A percentile compares a stretch with the other conserved stretches of the same genome.
These are phyloP conservation scores for Dryocosmus kuriphilus DNA, from an alignment of 2,888 invertebrate species.

Conservation along the genomic window DNA sequence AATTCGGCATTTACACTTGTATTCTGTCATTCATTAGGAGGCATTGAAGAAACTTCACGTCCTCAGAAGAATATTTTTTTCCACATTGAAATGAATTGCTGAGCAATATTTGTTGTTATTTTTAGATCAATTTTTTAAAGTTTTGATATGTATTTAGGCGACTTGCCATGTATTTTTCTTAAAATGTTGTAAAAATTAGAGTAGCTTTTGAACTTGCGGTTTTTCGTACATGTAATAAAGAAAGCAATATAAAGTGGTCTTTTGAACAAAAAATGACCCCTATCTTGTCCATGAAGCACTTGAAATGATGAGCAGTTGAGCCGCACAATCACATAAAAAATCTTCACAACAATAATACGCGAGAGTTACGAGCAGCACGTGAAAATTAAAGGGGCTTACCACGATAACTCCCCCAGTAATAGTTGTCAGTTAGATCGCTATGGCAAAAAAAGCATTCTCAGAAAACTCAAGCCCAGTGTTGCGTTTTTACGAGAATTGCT, in stretches of 20 bases:
- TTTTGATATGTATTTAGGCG: no score
- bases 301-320: not conserved
- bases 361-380: not conserved
- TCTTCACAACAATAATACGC: not conserved
- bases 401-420: not conserved
- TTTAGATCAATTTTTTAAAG: no score
- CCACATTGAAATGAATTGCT: not conserved
- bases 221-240: not conserved
- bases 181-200: not conserved
- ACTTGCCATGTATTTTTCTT: not conserved
- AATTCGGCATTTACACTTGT: not conserved
- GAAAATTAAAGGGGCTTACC: not conserved
- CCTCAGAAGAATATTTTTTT: not conserved
- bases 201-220: not conserved
- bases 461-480: not conserved
- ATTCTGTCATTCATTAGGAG: not conserved
- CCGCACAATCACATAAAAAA: not conserved
- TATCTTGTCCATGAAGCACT: not conserved
- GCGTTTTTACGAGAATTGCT: not conserved
- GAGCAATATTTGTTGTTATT: no score
- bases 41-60: not conserved
- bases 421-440: not conserved
- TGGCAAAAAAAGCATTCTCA: not conserved
- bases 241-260: not conserved
- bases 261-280: not conserved